A percentile compares a stretch with the other conserved stretches of the same genome.
phyloP scores from a whole-genome alignment of 2,797 vertebrate genomes.

The Petrocephalus sullivani region DNA sequence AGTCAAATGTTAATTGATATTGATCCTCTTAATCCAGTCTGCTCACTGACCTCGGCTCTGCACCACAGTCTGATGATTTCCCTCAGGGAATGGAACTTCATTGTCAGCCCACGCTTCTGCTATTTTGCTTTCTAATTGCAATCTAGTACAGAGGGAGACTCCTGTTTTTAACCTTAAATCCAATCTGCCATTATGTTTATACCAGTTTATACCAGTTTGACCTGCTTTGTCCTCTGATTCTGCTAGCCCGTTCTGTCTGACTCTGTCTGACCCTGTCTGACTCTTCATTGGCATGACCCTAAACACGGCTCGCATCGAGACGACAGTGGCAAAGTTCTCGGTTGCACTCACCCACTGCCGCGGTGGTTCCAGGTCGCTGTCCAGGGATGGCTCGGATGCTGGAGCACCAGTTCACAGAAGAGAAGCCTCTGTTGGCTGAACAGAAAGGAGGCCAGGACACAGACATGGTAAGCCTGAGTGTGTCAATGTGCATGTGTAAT shows the following conservation, averaged over 20 bases:
- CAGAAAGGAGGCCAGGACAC: background rate
- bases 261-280: background rate
- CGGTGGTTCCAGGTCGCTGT: background rate
- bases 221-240: background rate
- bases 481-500: background rate
- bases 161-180: background rate
- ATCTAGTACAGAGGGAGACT: background rate
- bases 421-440: slow-evolving; percentile 12
- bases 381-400: slow-evolving; percentile 7
- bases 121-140: background rate
- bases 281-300: background rate
- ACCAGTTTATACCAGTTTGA: background rate
- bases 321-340: background rate
- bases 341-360: background rate
- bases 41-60: background rate
- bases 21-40: slow-evolving; percentile 2
- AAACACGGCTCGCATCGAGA: background rate
- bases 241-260: background rate
- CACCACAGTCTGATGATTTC: background rate
- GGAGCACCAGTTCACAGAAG: slow-evolving; percentile 10
- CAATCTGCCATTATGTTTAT: background rate
- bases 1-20: slow-evolving; percentile 1
- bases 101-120: background rate
- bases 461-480: background rate
- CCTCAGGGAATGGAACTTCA: background rate